phyloP scores from a whole-genome alignment of 2,797 vertebrate species.

The Enteromius trimaculatus region DNA sequence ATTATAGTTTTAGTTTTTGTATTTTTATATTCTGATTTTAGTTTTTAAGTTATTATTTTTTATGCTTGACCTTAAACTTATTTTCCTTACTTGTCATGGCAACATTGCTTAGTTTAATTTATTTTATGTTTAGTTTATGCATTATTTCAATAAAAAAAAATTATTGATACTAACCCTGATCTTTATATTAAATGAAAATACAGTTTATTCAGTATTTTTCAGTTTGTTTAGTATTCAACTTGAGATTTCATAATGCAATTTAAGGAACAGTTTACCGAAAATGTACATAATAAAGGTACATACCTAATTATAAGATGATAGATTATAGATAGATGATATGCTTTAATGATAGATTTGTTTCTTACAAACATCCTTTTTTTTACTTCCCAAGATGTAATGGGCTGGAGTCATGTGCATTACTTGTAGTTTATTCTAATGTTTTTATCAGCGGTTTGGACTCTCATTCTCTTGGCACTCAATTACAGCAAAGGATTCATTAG shows the following conservation, averaged over 20 bases:
- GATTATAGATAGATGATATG: neutral
- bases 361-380: neutral
- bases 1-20: too few relatives aligned
- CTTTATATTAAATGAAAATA: neutral
- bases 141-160: neutral
- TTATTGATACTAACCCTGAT: neutral
- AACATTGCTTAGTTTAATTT: neutral
- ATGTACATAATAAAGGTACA: neutral
- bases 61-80: neutral
- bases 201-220: neutral
- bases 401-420: neutral
- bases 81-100: neutral
- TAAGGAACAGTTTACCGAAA: neutral
- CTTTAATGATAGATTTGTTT: neutral
- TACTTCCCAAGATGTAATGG: neutral
- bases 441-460: neutral
- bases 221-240: too few relatives aligned
- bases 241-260: neutral
- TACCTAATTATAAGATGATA: neutral
- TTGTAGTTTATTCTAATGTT: neutral
- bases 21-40: neutral
- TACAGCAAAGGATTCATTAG: neutral
- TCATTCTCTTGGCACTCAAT: neutral
- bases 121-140: neutral
- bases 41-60: neutral